Percentiles rank a stretch among this genome's conserved stretches.
Evolutionary conservation across 2,888 invertebrate genomes (phyloP).

Genomic region (Macaria liturata): DNA sequence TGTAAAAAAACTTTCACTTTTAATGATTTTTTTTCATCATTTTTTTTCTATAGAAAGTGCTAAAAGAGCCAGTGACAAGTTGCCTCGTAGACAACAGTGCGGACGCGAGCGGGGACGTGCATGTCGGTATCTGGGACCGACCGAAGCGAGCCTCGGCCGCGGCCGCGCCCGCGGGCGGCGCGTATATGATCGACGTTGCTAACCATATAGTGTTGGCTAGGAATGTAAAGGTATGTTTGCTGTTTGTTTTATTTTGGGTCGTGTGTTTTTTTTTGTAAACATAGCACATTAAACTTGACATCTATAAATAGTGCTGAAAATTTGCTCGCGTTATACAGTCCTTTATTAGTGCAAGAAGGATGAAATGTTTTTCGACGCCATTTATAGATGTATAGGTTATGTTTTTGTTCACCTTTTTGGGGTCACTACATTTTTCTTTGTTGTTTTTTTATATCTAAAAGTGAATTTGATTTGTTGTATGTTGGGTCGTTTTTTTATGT

Average conservation of each 20-base stretch:
- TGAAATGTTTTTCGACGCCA: background rate
- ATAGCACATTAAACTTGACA: no score
- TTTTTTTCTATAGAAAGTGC: conserved; percentile 78
- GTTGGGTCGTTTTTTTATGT: no score
- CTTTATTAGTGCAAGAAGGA: no score
- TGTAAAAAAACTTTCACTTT: no score
- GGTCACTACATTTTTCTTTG: background rate
- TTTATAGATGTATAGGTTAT: background rate
- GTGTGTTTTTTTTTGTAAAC: no score
- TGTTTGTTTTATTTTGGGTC: background rate
- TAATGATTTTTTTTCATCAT: no score
- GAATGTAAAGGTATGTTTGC: conserved; percentile 63
- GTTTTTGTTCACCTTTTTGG: background rate
- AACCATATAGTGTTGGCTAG: conserved; percentile 61
- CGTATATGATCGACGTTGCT: conserved; percentile 76
- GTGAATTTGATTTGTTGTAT: no score
- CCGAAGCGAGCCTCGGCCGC: conserved; percentile 77
- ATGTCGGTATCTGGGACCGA: conserved; percentile 85
- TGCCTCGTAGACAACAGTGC: conserved; percentile 68
- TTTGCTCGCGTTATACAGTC: no score
- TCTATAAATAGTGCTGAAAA: no score
- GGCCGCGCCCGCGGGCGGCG: conserved; percentile 66
- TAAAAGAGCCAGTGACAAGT: conserved; percentile 76
- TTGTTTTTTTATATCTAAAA: background rate
- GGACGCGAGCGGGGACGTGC: conserved; percentile 61